Evolutionary conservation across 2,888 invertebrate genomes (phyloP).

Genomic region (Phaonia tiefii): DNA sequence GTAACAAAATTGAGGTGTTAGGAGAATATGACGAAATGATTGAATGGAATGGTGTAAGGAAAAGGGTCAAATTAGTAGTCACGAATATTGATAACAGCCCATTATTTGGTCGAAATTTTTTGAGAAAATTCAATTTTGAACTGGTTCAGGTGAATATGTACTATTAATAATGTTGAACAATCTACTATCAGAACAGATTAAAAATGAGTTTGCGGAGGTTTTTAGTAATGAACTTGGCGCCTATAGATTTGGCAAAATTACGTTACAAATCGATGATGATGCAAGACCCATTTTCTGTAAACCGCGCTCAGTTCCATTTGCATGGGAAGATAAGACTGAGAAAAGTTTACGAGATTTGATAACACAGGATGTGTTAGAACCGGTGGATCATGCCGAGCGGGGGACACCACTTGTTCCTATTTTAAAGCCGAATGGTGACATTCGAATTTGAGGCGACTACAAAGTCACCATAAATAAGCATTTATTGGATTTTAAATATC

Average conservation of each 20-base stretch:
- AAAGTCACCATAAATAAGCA: slow-evolving; percentile 42
- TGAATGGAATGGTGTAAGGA: slow-evolving; percentile 18
- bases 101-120: slow-evolving; percentile 15
- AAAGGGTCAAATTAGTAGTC: slow-evolving; percentile 32
- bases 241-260: slow-evolving; percentile 15
- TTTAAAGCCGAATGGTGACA: slow-evolving; percentile 47
- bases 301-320: slow-evolving; percentile 39
- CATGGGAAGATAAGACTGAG: slow-evolving; percentile 45
- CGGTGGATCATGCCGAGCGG: slow-evolving; percentile 55
- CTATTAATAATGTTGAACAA: not conserved
- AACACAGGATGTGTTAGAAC: slow-evolving; percentile 24
- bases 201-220: slow-evolving; percentile 39
- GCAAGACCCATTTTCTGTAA: slow-evolving; percentile 42
- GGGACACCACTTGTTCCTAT: slow-evolving; percentile 49
- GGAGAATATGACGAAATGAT: slow-evolving; percentile 19
- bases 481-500: slow-evolving; percentile 47
- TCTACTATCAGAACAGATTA: slow-evolving; percentile 33
- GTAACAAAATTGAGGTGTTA: slow-evolving; percentile 4
- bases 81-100: not conserved
- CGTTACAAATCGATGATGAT: not conserved
- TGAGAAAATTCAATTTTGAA: slow-evolving; percentile 34
- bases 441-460: slow-evolving; percentile 46
- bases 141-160: slow-evolving; percentile 34
- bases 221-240: slow-evolving; percentile 30
- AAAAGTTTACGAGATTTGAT: slow-evolving; percentile 32